Evolutionary conservation across 2,113 vertebrate species (phyloP).

Genomic region (Centropus bengalensis): DNA sequence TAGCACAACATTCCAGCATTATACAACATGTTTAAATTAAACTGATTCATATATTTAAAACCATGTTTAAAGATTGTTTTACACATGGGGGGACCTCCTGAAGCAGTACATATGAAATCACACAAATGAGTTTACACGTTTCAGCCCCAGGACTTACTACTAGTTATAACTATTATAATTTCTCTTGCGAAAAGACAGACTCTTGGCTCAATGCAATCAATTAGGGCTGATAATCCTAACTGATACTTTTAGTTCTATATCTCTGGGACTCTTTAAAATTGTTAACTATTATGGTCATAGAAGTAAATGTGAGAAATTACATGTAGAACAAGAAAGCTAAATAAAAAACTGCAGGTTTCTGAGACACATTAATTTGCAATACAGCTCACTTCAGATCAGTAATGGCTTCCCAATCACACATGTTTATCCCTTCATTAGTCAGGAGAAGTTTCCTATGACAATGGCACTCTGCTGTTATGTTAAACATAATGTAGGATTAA

Average conservation of each 20-base stretch:
- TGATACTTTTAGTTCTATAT: background rate
- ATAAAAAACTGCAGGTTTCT: background rate
- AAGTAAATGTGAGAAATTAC: background rate
- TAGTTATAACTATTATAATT: background rate
- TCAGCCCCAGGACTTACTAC: background rate
- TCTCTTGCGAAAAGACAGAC: background rate
- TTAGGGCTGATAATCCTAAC: background rate
- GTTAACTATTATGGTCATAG: background rate
- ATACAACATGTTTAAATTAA: background rate
- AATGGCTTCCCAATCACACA: constrained; percentile 9
- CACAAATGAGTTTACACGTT: background rate
- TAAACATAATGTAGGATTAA: background rate
- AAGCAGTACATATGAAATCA: background rate
- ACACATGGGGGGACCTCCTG: background rate
- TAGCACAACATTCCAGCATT: background rate
- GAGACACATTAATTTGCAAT: background rate
- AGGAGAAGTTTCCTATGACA: background rate
- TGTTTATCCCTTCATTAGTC: constrained; percentile 32
- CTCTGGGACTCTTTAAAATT: background rate
- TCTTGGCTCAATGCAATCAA: background rate
- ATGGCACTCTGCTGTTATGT: background rate
- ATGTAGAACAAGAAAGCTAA: background rate
- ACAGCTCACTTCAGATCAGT: background rate
- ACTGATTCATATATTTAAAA: background rate
- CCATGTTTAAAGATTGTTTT: background rate